phyloP scores from a whole-genome alignment of 2,797 vertebrate species.

The Poecile montanus region DNA sequence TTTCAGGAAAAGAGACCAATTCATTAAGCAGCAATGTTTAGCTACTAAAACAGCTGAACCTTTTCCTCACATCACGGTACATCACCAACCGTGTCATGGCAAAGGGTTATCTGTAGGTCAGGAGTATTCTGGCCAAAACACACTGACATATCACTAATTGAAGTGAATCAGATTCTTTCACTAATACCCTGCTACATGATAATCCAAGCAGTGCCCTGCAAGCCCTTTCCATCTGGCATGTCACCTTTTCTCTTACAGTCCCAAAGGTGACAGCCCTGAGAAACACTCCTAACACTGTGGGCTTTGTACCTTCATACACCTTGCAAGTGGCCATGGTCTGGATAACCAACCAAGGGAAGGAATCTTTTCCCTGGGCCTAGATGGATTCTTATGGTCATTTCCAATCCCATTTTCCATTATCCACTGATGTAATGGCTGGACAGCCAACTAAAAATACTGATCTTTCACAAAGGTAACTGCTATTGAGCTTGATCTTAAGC shows the following conservation, averaged over 20 bases:
- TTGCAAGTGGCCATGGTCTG: neutral
- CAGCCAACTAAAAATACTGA: neutral
- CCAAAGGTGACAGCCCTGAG: neutral
- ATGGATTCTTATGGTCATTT: neutral
- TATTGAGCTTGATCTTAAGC: neutral
- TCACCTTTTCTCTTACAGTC: neutral
- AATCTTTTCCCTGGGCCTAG: neutral
- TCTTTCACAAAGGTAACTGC: neutral
- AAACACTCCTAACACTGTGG: neutral
- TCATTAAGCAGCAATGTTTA: neutral
- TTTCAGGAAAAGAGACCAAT: neutral
- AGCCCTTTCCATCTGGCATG: neutral
- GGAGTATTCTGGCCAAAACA: neutral
- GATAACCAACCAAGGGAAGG: neutral
- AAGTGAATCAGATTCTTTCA: slow-evolving; percentile 12
- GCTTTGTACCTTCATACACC: neutral
- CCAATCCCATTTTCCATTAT: neutral
- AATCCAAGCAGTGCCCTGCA: neutral
- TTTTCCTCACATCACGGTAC: accelerated
- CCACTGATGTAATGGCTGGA: neutral
- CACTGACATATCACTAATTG: neutral
- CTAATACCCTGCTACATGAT: neutral
- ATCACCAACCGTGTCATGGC: neutral
- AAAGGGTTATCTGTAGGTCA: slow-evolving; percentile 9
- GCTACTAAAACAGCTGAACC: neutral